Evolutionary conservation across 1,140 invertebrate genomes (phyloP).

Genomic region (Drosophila mayri): DNA sequence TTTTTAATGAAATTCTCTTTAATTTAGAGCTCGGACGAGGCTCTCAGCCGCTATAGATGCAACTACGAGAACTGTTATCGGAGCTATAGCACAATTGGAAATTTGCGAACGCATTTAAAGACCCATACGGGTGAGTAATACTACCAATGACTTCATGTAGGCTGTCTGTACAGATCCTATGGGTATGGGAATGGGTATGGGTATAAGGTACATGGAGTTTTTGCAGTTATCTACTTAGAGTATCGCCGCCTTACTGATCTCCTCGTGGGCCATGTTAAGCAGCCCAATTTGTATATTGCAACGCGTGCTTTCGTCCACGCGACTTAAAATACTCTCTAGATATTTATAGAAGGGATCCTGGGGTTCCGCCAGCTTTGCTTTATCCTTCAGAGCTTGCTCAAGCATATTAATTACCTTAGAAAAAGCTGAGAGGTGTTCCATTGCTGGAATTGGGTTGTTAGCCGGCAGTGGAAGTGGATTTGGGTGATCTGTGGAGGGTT

Average conservation of each 20-base stretch:
- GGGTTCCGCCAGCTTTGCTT: not conserved
- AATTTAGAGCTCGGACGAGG: conserved; percentile 76
- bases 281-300: conserved; percentile 35
- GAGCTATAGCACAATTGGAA: conserved; percentile 97
- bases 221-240: not conserved
- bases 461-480: not conserved
- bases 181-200: too few species aligned
- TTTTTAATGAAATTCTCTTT: conserved; percentile 16
- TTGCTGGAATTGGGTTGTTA: not conserved
- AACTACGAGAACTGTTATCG: conserved; percentile 95
- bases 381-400: conserved; percentile 19
- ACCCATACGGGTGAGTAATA: conserved; percentile 94
- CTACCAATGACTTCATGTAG: too few species aligned
- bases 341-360: conserved; percentile 47
- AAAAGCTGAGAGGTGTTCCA: not conserved
- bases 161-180: too few species aligned
- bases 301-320: conserved; percentile 22
- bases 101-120: conserved; percentile 97
- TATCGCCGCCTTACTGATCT: conserved; percentile 6
- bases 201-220: not conserved
- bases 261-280: conserved; percentile 22
- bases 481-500: not conserved
- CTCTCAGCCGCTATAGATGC: conserved; percentile 90
- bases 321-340: conserved; percentile 33
- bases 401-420: conserved; percentile 27